Evolutionary conservation across 2,113 vertebrate species (phyloP).

Genomic region (Campylomormyrus numenius): DNA sequence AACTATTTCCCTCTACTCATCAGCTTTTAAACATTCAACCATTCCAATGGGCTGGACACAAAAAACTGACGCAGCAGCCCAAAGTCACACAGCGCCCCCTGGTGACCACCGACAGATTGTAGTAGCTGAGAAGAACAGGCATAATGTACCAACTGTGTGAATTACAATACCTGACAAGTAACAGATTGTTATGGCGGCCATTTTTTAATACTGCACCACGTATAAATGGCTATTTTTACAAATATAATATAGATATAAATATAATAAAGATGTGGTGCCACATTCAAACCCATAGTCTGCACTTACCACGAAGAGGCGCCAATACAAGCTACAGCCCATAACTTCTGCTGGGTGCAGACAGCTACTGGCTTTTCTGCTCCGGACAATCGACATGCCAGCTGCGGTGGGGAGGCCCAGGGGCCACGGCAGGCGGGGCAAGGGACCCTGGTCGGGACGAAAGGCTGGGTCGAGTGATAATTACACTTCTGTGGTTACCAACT

Average conservation of each 20-base stretch:
- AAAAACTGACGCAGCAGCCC: not conserved
- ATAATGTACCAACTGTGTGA: not conserved
- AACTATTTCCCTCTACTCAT: not conserved
- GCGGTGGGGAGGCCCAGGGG: not conserved
- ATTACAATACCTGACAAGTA: not conserved
- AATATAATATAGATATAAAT: not conserved
- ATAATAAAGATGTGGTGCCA: not conserved
- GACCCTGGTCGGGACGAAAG: not conserved
- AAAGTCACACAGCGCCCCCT: not conserved
- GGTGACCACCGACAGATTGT: not conserved
- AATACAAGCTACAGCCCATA: not conserved
- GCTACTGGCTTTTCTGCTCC: not conserved
- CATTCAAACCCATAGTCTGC: not conserved
- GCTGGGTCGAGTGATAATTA: not conserved
- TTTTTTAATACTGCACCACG: not conserved
- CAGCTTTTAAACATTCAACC: not conserved
- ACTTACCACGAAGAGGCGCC: not conserved
- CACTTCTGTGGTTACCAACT: not conserved
- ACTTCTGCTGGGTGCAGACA: not conserved
- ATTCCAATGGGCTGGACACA: not conserved
- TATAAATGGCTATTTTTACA: not conserved
- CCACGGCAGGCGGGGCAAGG: not conserved
- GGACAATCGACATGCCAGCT: not conserved
- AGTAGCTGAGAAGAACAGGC: not conserved
- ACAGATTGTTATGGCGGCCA: not conserved